phyloP scores from a whole-genome alignment of 2,797 vertebrate species.

The Schizothorax lantsangensis region DNA sequence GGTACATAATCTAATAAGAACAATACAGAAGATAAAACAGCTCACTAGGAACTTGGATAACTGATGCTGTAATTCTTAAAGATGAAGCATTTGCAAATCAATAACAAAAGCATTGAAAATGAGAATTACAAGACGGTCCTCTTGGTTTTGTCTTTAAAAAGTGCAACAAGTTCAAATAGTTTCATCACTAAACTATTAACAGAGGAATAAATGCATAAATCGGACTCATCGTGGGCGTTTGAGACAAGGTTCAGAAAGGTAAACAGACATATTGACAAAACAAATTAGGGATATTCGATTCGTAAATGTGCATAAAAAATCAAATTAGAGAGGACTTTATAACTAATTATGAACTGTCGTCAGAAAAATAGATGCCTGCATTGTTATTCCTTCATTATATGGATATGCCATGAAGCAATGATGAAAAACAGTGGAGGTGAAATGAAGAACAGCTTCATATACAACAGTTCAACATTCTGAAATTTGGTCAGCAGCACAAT shows the following conservation, averaged over 20 bases:
- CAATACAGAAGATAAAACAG: conserved; percentile 40
- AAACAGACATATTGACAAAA: conserved; percentile 41
- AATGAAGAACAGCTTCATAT: conserved; percentile 35
- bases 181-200: conserved; percentile 71
- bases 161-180: conserved; percentile 83
- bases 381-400: conserved; percentile 42
- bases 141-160: conserved; percentile 70
- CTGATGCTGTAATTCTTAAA: conserved; percentile 29
- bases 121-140: conserved; percentile 70
- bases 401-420: conserved; percentile 1
- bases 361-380: conserved; percentile 35
- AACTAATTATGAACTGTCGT: conserved; percentile 39
- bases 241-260: conserved; percentile 21
- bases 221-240: conserved; percentile 60
- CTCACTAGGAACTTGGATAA: conserved; percentile 37
- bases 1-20: conserved; percentile 45
- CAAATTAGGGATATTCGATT: conserved; percentile 25
- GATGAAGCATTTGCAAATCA: conserved; percentile 44
- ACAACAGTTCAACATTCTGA: conserved; percentile 52
- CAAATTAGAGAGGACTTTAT: conserved; percentile 41
- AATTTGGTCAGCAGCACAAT: conserved; percentile 60
- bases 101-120: conserved; percentile 63
- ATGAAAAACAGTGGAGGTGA: conserved; percentile 10
- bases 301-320: conserved; percentile 28
- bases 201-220: conserved; percentile 74